A percentile compares a stretch with the other conserved stretches of the same genome.
Evolutionary conservation across 2,113 vertebrate species (phyloP).

Genomic region (Myiagra hebetior): DNA sequence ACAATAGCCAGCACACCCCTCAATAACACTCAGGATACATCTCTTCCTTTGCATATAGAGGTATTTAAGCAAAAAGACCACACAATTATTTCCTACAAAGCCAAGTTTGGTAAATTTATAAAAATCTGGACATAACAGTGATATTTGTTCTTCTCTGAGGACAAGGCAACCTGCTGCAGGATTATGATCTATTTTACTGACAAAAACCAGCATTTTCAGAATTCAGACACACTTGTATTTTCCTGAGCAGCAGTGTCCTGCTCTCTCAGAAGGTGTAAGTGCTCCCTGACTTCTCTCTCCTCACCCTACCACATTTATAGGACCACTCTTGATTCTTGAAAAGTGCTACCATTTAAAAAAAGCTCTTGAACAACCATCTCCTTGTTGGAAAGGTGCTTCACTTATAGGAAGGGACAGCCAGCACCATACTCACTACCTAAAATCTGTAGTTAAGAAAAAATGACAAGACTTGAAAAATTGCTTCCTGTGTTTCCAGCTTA

Average conservation of each 20-base stretch:
- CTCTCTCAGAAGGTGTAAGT: background rate
- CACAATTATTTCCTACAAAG: background rate
- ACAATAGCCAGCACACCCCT: background rate
- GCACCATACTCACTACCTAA: background rate
- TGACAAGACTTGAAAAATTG: background rate
- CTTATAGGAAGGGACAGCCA: background rate
- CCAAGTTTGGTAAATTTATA: background rate
- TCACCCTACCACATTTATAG: background rate
- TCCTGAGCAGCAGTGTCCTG: background rate
- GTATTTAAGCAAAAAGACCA: background rate
- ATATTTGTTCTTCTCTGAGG: background rate
- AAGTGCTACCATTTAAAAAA: background rate
- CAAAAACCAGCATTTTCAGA: background rate
- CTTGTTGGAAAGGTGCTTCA: background rate
- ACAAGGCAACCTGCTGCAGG: background rate
- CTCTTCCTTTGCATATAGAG: background rate
- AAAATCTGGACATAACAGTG: background rate
- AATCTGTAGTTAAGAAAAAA: background rate
- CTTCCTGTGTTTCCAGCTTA: background rate
- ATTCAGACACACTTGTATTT: background rate
- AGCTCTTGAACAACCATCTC: background rate
- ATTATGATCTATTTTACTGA: background rate
- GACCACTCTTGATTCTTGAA: background rate
- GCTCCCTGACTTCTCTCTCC: background rate
- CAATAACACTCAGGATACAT: background rate